Conservation (phyloP, 2,113 vertebrate species). For the Paratilapia polleni region DNA sequence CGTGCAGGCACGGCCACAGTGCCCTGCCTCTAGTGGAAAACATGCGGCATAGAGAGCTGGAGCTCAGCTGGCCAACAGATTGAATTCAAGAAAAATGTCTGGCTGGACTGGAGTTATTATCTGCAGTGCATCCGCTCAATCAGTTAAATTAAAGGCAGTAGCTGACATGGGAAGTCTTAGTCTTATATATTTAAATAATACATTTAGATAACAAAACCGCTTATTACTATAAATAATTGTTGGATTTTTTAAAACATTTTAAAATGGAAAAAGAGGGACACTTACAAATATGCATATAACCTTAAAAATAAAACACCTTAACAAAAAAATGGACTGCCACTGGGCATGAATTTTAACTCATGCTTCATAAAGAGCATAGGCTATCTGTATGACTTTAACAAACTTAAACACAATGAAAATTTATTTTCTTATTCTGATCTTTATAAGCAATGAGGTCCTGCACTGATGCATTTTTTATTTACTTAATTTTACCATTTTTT, state of each 20-base stretch:
- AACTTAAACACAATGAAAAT: background rate
- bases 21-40: constrained; percentile 63
- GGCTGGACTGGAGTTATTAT: background rate
- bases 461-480: background rate
- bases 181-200: background rate
- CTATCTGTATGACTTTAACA: background rate
- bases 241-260: background rate
- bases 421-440: background rate
- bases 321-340: no score
- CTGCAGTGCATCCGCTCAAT: background rate
- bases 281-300: no score
- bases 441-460: background rate
- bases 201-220: background rate
- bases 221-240: background rate
- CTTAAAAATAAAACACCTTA: no score
- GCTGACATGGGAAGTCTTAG: background rate
- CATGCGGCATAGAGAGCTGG: constrained; percentile 33
- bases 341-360: background rate
- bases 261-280: background rate
- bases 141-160: background rate
- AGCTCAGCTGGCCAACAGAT: constrained; percentile 45
- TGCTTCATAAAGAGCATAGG: background rate
- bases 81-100: constrained; percentile 30
- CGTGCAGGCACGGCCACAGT: constrained; percentile 23
- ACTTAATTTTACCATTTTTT: background rate